Evolutionary conservation across 2,113 vertebrate genomes (phyloP).

Genomic region (Motacilla alba): DNA sequence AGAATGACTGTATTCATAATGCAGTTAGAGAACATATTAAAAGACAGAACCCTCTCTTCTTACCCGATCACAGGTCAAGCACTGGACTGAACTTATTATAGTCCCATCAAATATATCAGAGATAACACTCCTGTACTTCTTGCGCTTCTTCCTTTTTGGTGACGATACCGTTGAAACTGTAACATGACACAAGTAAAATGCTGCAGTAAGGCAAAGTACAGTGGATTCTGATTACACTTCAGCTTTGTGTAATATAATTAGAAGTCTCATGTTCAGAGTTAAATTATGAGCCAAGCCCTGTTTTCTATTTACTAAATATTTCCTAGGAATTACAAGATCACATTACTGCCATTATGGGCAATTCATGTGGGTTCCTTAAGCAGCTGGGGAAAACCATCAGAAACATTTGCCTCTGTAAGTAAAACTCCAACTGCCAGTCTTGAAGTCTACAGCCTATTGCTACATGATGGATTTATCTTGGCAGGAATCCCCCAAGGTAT

Average conservation of each 20-base stretch:
- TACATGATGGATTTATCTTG: not conserved
- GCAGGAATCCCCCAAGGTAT: not conserved
- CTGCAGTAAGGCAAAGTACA: not conserved
- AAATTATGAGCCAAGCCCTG: not conserved
- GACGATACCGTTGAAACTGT: conserved; percentile 74
- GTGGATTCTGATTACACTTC: not conserved
- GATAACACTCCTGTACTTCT: conserved; percentile 93
- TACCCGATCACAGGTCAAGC: conserved; percentile 95
- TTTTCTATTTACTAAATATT: not conserved
- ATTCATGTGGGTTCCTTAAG: not conserved
- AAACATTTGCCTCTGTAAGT: not conserved
- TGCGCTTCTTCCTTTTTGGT: conserved; percentile 89
- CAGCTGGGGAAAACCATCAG: not conserved
- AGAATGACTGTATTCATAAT: not conserved
- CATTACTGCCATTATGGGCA: not conserved
- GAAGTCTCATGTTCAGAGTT: not conserved
- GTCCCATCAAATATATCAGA: conserved; percentile 97
- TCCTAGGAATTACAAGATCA: not conserved
- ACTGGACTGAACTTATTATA: conserved; percentile 96
- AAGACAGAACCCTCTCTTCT: not conserved
- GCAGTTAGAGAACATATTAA: not conserved
- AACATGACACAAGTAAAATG: conserved; percentile 24
- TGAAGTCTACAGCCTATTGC: not conserved
- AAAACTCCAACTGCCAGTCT: not conserved
- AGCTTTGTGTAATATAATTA: not conserved